Base-by-base conservation (phyloP, 2,113 vertebrate genomes). In the Vireo altiloquus region DNA sequence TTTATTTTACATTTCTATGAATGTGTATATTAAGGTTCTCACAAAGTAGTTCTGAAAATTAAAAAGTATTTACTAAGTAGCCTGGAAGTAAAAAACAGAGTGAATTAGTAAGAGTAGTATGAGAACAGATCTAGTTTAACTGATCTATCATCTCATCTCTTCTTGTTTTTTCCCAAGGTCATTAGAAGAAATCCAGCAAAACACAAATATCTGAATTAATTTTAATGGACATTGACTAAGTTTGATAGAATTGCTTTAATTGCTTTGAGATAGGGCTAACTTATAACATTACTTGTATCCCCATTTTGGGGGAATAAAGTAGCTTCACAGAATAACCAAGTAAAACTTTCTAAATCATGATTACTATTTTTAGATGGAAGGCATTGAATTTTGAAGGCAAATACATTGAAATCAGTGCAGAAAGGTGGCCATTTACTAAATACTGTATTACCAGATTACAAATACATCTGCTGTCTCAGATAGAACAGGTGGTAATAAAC, bases 241-340 rank as follows among this genome's bases (percentile, higher is more conserved):
- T 92, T 97, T 97, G 94, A 95, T 40, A 96, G 77, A 96, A 92
- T 40, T 92, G 56, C 83, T 93, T 96, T 95, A 95, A 95, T 91
- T 96, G 64, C 17, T 91, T 82, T 92, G 84, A 95, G 76, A 95
- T 57, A 92, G 82, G 13, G 14, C n/a, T 87, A 92, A 81, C 71
- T 90, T 85, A 59, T 82, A 85, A 40, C 22, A 28, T 75, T 65
- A 70, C 19, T 22, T 33, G 15, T 25, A 8, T 46, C 25, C 28
- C 10, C 53, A 1, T 42, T 80, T 64, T 20, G 11, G 53, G 60
- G 8, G 11, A 87, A 96, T 35, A 44, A 94, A 93, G 47, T 71
- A 66, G 80, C 75, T 61, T 82, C 63, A 79, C 46, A 87, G 18
- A 87, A 83, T 17, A 82, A 61, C 40, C 70, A 91, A 91, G 63